Base-by-base conservation (phyloP, 2,888 invertebrate genomes). In the Cantharis lateralis region DNA sequence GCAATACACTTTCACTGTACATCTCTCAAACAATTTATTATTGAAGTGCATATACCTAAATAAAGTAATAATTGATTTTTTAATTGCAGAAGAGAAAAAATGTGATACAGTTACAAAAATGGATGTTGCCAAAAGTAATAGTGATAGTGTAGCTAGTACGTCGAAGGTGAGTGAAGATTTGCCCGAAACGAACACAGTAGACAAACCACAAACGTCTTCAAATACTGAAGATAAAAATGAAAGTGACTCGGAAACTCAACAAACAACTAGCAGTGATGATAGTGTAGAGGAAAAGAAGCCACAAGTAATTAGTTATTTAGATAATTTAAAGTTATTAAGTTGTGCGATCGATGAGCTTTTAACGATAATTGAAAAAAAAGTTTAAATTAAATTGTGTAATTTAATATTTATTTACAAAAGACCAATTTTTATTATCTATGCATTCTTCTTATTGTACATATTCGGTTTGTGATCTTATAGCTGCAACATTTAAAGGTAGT, bases 261-360 rank as follows among this genome's bases (percentile, higher is more conserved):
- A 84, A 76, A 84, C 84, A 32, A 84, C 85, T 20, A 82, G 83
- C 74, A 84, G 84, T 71, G 85, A 87, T 62, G 83, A 83, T 71
- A 84, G 83, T 77, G 80, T 80, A 15, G 84, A 85, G 13, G 85
- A 84, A 16, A 83, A 84, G 69, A 82, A 82, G 68, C 80, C 80
- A 20, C 82, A 81, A 75, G 74, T 79, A 15, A 80, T 79, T 71
- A 84, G 84, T 78, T 85, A 85, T 70, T 79, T 87, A 76, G 85
- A 85, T 72, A 84, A 87, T 81, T 80, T 88, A 20, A 79, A 79
- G 28, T 81, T 88, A 72, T 82, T 88, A 76, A 86, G 86, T 76
- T 84, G 85, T 78, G 86, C 87, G 75, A 86, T 88, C 78, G 86
- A 84, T 73, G 88, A 88, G 83, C 84, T 88, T 79, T 83, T 87